Percentiles rank a stretch among this genome's conserved stretches.
These are phyloP conservation scores for Cliona cf. orientalis DNA, from an alignment of 37 sponge, comb jelly and placozoan species.

Conservation along the genomic window DNA sequence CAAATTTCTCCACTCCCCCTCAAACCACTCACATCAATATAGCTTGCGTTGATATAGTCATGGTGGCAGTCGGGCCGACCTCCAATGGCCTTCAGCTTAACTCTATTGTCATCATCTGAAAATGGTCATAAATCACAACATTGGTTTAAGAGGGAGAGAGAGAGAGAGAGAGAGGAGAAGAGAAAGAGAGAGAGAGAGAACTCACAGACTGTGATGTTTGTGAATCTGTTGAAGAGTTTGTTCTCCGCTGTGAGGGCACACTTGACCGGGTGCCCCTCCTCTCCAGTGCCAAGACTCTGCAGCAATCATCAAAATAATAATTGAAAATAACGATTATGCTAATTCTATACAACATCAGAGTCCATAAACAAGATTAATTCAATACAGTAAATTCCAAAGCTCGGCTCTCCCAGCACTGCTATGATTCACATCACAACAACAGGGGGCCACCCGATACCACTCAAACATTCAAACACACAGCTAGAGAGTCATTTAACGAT, in stretches of 20 bases:
- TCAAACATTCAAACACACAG: no score
- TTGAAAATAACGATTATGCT: not conserved
- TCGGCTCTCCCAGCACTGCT: no score
- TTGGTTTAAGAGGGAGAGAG: not conserved
- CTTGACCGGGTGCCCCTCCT: conserved; percentile 3
- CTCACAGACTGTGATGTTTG: conserved; percentile 44
- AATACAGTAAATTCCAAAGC: no score
- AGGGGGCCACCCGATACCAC: no score
- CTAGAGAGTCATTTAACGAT: no score
- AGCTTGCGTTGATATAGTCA: conserved; percentile 62
- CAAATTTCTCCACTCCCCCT: no score
- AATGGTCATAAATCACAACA: conserved; percentile 12
- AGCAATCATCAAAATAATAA: not conserved
- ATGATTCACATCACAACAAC: no score
- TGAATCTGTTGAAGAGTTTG: conserved; percentile 36
- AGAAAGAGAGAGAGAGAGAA: not conserved
- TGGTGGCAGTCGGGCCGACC: conserved; percentile 35
- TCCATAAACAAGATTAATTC: no score
- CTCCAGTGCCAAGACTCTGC: conserved; percentile 20
- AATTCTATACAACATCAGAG: not conserved
- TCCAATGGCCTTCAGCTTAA: conserved; percentile 41
- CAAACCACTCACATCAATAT: conserved; percentile 48
- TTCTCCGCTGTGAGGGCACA: conserved; percentile 1
- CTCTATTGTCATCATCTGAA: conserved; percentile 60
- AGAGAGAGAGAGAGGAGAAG: not conserved